These are phyloP conservation scores for Xiphydria camelus DNA, from an alignment of 2,888 invertebrate genomes.

Conservation along the genomic window DNA sequence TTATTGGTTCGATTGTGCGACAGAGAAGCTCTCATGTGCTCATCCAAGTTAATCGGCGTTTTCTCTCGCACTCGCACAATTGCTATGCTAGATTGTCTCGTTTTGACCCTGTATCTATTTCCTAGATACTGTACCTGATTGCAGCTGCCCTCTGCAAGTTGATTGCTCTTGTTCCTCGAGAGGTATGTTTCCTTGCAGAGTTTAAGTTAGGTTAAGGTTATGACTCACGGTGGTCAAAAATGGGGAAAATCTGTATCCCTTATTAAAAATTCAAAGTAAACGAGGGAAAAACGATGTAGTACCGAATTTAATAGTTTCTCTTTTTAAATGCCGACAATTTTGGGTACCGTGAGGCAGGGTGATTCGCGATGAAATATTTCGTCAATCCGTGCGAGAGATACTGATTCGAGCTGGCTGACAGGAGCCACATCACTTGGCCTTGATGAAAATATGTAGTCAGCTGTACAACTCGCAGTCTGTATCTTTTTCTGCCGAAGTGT, in stretches of 20 bases:
- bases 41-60: too few species aligned
- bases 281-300: too few species aligned
- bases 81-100: too few species aligned
- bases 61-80: too few species aligned
- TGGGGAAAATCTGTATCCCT: neutral
- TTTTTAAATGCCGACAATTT: too few species aligned
- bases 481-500: slow-evolving; percentile 19
- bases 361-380: neutral
- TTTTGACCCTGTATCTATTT: too few species aligned
- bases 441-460: slow-evolving; percentile 37
- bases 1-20: too few species aligned
- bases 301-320: too few species aligned
- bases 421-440: slow-evolving; percentile 44
- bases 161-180: slow-evolving; percentile 10
- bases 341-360: too few species aligned
- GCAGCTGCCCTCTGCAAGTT: too few species aligned
- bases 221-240: slow-evolving; percentile 8
- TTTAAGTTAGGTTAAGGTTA: slow-evolving; percentile 7
- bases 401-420: slow-evolving; percentile 24
- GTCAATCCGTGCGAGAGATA: neutral
- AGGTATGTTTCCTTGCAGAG: slow-evolving; percentile 4
- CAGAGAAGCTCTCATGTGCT: too few species aligned
- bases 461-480: slow-evolving; percentile 23
- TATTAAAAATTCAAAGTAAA: neutral
- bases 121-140: too few species aligned